Conservation (phyloP, 2,113 vertebrate genomes). For the Octodon degus region DNA sequence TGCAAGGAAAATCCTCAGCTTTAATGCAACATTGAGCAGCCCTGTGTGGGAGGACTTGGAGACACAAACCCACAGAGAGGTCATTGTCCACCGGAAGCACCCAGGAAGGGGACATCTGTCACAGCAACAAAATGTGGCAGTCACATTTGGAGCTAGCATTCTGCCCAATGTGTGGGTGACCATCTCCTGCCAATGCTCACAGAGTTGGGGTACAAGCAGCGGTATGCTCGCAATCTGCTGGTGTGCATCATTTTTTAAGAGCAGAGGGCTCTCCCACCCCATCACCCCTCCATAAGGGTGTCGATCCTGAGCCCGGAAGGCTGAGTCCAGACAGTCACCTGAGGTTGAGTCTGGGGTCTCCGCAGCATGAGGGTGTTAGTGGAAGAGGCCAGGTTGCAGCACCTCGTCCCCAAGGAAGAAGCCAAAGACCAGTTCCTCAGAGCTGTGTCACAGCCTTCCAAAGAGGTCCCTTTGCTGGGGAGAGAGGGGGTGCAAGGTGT, state of each 20-base stretch:
- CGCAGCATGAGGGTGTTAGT: not conserved
- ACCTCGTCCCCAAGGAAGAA: not conserved
- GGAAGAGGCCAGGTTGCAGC: not conserved
- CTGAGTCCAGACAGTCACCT: not conserved
- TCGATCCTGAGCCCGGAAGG: not conserved
- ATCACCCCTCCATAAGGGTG: not conserved
- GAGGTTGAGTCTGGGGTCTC: not conserved
- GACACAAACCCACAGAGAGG: not conserved
- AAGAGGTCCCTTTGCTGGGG: not conserved
- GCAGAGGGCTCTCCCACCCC: not conserved
- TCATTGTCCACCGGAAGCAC: not conserved
- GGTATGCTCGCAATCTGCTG: not conserved
- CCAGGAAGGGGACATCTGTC: not conserved
- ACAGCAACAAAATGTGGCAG: not conserved
- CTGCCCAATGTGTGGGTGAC: not conserved
- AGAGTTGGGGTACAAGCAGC: not conserved
- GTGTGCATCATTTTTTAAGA: not conserved
- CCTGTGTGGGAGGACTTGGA: not conserved
- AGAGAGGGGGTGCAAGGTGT: not conserved
- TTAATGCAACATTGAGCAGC: not conserved
- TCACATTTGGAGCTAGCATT: not conserved
- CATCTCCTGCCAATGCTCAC: not conserved
- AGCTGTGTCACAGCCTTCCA: slow-evolving; percentile 46
- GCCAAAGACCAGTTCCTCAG: not conserved
- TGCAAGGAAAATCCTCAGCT: not conserved